Conservation (phyloP, 2,113 vertebrate genomes). For the Edolisoma coerulescens region DNA sequence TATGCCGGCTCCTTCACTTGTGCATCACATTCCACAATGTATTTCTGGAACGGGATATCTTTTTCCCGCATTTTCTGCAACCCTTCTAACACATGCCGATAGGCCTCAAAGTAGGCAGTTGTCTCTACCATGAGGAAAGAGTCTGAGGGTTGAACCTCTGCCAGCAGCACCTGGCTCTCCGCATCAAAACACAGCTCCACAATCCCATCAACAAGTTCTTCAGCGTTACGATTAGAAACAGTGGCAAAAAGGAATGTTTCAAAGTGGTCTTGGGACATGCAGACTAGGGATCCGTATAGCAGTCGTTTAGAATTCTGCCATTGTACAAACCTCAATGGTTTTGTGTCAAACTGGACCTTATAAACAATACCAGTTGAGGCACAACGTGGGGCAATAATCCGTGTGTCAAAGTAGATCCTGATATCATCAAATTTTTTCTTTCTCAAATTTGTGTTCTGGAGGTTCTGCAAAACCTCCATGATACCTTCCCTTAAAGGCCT, state of each 20-base stretch:
- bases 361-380: constrained; percentile 80
- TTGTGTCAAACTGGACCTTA: constrained; percentile 82
- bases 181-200: constrained; percentile 83
- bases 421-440: constrained; percentile 86
- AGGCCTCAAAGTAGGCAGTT: constrained; percentile 93
- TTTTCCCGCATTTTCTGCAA: constrained; percentile 80
- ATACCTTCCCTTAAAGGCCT: constrained; percentile 89
- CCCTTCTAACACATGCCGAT: constrained; percentile 88
- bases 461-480: constrained; percentile 75
- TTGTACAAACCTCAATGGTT: constrained; percentile 82
- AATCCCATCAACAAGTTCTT: constrained; percentile 70
- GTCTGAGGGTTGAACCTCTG: constrained; percentile 72
- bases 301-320: constrained; percentile 93
- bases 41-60: constrained; percentile 89
- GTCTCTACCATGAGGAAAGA: constrained; percentile 94
- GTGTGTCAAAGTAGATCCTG: constrained; percentile 82
- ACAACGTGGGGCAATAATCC: constrained; percentile 77
- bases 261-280: constrained; percentile 89
- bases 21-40: constrained; percentile 85
- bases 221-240: constrained; percentile 79
- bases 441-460: constrained; percentile 68
- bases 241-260: constrained; percentile 90
- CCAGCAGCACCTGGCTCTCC: constrained; percentile 77
- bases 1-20: constrained; percentile 80
- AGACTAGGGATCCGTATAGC: constrained; percentile 89